Conservation (phyloP, 1,140 invertebrate species). For the Trichonephila clavipes region DNA sequence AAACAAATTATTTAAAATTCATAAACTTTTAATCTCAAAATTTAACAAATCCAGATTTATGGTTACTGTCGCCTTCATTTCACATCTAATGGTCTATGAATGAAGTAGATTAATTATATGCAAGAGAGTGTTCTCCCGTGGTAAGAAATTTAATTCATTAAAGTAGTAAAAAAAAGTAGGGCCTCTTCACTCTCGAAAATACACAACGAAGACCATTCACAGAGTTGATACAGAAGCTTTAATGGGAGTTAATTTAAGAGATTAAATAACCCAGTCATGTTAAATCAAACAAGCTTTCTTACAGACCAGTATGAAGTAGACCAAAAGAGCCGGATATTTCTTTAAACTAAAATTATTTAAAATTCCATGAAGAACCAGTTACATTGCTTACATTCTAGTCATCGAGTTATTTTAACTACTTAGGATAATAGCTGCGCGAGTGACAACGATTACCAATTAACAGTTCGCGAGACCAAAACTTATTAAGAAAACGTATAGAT, state of each 20-base stretch:
- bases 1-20: too few species aligned
- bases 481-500: not conserved
- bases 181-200: not conserved
- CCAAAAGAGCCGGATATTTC: not conserved
- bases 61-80: too few species aligned
- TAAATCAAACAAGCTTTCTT: not conserved
- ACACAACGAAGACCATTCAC: not conserved
- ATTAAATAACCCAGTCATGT: not conserved
- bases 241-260: not conserved
- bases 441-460: conserved; percentile 24
- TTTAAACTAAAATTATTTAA: not conserved
- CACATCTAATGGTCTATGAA: too few species aligned
- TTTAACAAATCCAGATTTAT: too few species aligned
- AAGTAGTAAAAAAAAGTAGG: not conserved
- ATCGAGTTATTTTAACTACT: conserved; percentile 7
- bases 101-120: too few species aligned
- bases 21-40: too few species aligned
- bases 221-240: not conserved
- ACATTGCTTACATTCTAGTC: not conserved
- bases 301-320: not conserved
- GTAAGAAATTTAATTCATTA: not conserved
- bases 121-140: too few species aligned
- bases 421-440: not conserved
- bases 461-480: not conserved
- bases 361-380: not conserved